Conservation (phyloP, 2,113 vertebrate species). For the Corythoichthys intestinalis region DNA sequence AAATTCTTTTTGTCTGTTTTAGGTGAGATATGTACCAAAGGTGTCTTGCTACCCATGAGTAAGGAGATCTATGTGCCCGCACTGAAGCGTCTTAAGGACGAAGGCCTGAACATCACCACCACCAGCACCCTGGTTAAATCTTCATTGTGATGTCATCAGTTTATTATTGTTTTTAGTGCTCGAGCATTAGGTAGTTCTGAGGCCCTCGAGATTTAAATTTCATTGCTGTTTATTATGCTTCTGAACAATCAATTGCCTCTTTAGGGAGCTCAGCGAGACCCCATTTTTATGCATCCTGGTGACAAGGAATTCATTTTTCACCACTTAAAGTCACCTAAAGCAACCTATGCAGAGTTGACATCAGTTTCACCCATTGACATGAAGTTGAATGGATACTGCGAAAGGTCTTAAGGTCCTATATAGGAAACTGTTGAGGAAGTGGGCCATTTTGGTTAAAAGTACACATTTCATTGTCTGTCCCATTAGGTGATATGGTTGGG, state of each 20-base stretch:
- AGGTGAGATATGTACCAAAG: slow-evolving; percentile 89
- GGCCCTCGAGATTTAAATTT: too few species aligned
- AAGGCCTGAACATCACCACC: slow-evolving; percentile 80
- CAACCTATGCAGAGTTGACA: too few species aligned
- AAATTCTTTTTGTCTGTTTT: slow-evolving; percentile 22
- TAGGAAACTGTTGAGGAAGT: background rate
- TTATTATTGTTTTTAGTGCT: background rate
- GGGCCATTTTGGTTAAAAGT: background rate
- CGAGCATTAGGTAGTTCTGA: too few species aligned
- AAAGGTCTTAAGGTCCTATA: background rate
- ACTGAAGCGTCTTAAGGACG: slow-evolving; percentile 79
- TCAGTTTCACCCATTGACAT: too few species aligned
- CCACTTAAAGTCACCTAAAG: too few species aligned
- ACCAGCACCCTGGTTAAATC: slow-evolving; percentile 73
- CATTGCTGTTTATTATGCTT: too few species aligned
- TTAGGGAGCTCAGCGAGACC: too few species aligned
- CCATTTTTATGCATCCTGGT: too few species aligned
- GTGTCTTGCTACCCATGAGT: slow-evolving; percentile 83
- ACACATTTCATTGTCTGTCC: background rate
- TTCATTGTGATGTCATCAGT: background rate
- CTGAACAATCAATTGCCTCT: too few species aligned
- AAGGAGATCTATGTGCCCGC: slow-evolving; percentile 85
- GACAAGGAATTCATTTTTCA: too few species aligned
- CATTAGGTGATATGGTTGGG: too few species aligned
- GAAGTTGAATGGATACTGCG: too few species aligned